These are phyloP conservation scores for Hypsibius dujardini DNA, from an alignment of 1,140 invertebrate species.

Conservation along the genomic window DNA sequence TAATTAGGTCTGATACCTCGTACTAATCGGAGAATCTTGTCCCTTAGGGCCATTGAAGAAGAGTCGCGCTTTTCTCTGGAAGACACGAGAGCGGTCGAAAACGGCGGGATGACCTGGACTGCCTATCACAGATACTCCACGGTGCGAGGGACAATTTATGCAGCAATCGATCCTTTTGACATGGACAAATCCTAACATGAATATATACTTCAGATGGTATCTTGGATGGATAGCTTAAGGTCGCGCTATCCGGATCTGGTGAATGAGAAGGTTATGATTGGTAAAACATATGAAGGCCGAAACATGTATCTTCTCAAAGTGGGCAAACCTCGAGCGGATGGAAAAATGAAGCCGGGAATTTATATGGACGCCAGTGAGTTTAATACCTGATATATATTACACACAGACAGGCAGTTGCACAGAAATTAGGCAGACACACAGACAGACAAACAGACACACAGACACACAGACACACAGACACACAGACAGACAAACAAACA, in stretches of 20 bases:
- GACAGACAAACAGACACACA: too few relatives aligned
- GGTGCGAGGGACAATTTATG: neutral
- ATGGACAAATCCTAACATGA: neutral
- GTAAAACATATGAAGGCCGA: conserved; percentile 52
- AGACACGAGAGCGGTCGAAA: neutral
- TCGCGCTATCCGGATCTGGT: conserved; percentile 46
- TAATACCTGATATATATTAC: too few relatives aligned
- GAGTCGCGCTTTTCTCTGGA: neutral
- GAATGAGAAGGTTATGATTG: conserved; percentile 50
- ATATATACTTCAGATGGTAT: neutral
- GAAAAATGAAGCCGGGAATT: conserved; percentile 36
- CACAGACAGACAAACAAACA: too few relatives aligned
- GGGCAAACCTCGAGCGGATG: conserved; percentile 28
- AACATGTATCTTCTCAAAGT: conserved; percentile 50
- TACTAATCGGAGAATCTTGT: neutral
- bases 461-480: too few relatives aligned
- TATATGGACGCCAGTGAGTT: conserved; percentile 44
- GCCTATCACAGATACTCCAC: neutral
- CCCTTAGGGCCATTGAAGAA: neutral
- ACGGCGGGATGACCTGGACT: conserved; percentile 1
- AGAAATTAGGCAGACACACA: too few relatives aligned
- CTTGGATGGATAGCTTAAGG: conserved; percentile 35
- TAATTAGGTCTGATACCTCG: too few relatives aligned
- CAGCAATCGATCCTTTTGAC: neutral
- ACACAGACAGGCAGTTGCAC: too few relatives aligned